Percentiles rank a stretch among this genome's conserved stretches.
Conservation (phyloP, 2,113 vertebrate species). For the Tauraco erythrolophus region DNA sequence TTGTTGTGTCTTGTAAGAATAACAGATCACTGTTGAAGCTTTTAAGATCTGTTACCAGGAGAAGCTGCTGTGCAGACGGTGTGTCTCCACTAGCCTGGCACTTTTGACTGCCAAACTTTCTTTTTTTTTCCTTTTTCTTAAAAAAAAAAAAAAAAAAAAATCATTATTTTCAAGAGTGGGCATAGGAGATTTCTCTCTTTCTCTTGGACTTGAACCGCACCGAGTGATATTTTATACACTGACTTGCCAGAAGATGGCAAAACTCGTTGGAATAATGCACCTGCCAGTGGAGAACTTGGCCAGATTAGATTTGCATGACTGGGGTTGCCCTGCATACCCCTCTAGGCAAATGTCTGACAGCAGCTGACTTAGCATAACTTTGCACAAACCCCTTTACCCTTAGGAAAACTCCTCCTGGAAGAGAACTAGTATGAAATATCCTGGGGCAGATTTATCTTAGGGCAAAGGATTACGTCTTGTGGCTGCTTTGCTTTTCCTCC, state of each 20-base stretch:
- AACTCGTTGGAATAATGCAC: neutral
- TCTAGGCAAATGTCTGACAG: slow-evolving; percentile 39
- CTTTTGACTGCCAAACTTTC: neutral
- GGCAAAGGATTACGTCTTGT: neutral
- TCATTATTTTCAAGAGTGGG: neutral
- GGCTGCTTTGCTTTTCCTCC: neutral
- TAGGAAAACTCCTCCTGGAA: neutral
- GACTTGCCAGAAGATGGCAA: neutral
- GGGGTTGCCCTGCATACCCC: slow-evolving; percentile 32
- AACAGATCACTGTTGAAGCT: slow-evolving; percentile 68
- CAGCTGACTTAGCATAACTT: slow-evolving; percentile 25
- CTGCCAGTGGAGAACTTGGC: neutral
- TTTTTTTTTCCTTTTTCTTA: neutral
- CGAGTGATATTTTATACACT: neutral
- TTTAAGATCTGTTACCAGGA: slow-evolving; percentile 63
- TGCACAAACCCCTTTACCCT: neutral
- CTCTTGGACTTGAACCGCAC: neutral
- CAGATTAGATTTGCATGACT: neutral
- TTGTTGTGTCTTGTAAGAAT: slow-evolving; percentile 75
- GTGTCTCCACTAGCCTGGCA: slow-evolving; percentile 16
- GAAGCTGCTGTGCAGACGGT: slow-evolving; percentile 59
- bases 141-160: neutral
- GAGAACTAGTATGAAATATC: neutral
- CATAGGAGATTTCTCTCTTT: neutral
- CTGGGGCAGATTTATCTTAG: slow-evolving; percentile 20